Base-by-base conservation (phyloP, 2,113 vertebrate genomes). In the Pachycephala philippinensis region DNA sequence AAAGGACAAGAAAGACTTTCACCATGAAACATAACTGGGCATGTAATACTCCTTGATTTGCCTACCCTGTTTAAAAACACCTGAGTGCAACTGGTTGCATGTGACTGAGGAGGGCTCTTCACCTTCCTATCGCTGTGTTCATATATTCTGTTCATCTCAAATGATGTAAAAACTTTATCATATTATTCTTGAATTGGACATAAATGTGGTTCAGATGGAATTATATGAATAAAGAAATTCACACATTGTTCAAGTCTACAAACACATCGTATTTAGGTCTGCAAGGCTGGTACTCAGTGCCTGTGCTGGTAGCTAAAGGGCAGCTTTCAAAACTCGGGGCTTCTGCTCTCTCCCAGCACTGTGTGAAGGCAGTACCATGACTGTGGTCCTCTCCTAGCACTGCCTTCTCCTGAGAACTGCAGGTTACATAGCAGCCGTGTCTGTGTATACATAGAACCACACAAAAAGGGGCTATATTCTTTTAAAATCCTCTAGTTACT, bases 391-490 rank as follows among this genome's bases (percentile, higher is more conserved):
- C 45, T 70, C 3, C 39, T 22, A 26, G 33, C 18, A 53, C 14
- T 19, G 47, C 69, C 10, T 53, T 63, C 65, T 40, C 35, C 59
- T n/a, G 33, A 87, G 35, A 68, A 2, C 17, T 64, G 22, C 4
- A 7, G 24, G 27, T 7, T 24, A 28, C 18, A 13, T 3, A 72
- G 26, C 13, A 4, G 0, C 23, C 35, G 21, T 2, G 0, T n/a
- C 24, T 2, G 0, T 28, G 27, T 53, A 4, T 24, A 31, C 23
- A 37, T 21, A 27, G 13, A 68, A 54, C 4, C n/a, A 74, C 68
- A 47, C 4, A 84, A 59, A 26, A 64, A 44, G 6, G 26, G 3
- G 10, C 3, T 68, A 15, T 47, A 30, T 53, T 66, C 8, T 54
- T 80, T 66, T 50, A 6, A 66, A 72, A 70, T 8, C 16, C 37